phyloP scores from a whole-genome alignment of 2,113 vertebrate species.

The Gallinago paraguaiae region DNA sequence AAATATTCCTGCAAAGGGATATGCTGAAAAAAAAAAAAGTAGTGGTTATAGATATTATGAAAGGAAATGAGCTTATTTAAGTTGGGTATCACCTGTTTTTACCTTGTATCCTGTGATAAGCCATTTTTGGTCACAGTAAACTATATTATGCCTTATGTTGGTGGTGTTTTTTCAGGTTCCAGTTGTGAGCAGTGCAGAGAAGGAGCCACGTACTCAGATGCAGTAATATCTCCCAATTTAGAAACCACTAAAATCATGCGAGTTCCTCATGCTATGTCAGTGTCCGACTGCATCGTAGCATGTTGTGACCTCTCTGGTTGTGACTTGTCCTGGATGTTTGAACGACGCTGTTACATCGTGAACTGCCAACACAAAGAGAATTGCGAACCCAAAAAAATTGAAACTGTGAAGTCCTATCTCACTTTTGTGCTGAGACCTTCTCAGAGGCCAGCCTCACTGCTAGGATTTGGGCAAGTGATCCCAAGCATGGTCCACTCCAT shows the following conservation, averaged over 20 bases:
- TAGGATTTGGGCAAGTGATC: slow-evolving; percentile 75
- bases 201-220: slow-evolving; percentile 78
- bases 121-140: background rate
- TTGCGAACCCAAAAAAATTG: slow-evolving; percentile 81
- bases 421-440: slow-evolving; percentile 80
- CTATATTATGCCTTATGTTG: background rate
- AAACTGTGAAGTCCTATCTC: slow-evolving; percentile 78
- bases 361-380: slow-evolving; percentile 80
- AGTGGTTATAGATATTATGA: background rate
- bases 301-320: slow-evolving; percentile 85
- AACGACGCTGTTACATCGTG: slow-evolving; percentile 86
- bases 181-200: slow-evolving; percentile 82
- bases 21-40: background rate
- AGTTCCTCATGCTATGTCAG: slow-evolving; percentile 76
- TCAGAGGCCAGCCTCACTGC: slow-evolving; percentile 71
- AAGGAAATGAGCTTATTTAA: background rate
- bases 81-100: background rate
- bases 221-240: slow-evolving; percentile 82
- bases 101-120: background rate
- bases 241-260: slow-evolving; percentile 80
- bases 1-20: no score
- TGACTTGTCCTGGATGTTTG: slow-evolving; percentile 89
- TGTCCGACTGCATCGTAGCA: slow-evolving; percentile 79
- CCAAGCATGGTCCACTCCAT: slow-evolving; percentile 64
- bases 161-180: slow-evolving; percentile 72